Percentiles rank a stretch among this genome's conserved stretches.
Evolutionary conservation across 2,113 vertebrate species (phyloP).

Genomic region (Lagopus leucura): DNA sequence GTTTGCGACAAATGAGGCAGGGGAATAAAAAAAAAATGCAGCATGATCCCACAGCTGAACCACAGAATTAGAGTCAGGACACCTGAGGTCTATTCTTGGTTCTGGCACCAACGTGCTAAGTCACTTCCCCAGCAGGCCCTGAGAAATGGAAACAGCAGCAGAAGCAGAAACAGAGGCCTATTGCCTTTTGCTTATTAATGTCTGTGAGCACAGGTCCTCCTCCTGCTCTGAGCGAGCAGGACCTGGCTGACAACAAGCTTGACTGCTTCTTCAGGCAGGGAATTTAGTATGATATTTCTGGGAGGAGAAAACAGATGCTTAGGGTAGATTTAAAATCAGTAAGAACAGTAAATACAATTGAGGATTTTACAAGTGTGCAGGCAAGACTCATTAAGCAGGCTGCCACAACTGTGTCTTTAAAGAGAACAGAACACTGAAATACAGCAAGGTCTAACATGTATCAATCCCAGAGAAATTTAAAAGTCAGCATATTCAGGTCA

Average conservation of each 20-base stretch:
- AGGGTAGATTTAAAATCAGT: neutral
- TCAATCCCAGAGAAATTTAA: slow-evolving; percentile 1
- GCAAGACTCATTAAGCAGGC: neutral
- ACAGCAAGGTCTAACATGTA: neutral
- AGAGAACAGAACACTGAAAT: neutral
- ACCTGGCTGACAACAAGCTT: neutral
- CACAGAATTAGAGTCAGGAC: slow-evolving; percentile 55
- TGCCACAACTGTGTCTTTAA: neutral
- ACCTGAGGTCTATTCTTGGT: slow-evolving; percentile 65
- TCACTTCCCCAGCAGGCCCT: neutral
- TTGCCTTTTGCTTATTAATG: neutral
- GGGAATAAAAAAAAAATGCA: slow-evolving; percentile 50
- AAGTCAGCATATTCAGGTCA: slow-evolving; percentile 48
- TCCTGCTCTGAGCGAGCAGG: fast-evolving
- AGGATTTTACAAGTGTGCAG: neutral
- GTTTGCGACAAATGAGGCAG: slow-evolving; percentile 8
- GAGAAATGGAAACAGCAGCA: slow-evolving; percentile 10
- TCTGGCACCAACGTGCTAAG: slow-evolving; percentile 10
- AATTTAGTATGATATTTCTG: neutral
- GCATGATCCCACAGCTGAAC: slow-evolving; percentile 51
- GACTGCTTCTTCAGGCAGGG: neutral
- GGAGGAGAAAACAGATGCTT: neutral
- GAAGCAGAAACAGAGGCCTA: neutral
- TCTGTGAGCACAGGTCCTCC: neutral
- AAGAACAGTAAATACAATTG: neutral